Conservation (phyloP, 2,113 vertebrate species). For the Leptocoma aspasia region DNA sequence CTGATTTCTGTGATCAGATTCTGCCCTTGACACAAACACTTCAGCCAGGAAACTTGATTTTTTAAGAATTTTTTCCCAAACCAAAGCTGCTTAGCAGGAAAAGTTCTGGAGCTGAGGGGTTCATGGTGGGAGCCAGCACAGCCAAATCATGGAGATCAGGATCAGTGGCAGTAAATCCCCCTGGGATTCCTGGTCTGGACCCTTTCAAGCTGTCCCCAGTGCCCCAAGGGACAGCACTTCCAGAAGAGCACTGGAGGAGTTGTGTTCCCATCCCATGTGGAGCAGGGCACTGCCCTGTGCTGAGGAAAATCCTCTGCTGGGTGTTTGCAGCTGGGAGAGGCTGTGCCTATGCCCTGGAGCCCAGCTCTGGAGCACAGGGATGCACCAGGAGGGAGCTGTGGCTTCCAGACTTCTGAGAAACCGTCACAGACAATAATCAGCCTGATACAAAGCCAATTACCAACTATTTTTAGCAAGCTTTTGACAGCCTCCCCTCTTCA, state of each 20-base stretch:
- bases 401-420: background rate
- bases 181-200: background rate
- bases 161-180: background rate
- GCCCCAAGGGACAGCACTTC: background rate
- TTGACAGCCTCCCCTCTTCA: conserved; percentile 6
- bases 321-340: background rate
- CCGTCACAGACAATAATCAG: background rate
- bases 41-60: background rate
- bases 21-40: background rate
- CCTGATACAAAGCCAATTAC: conserved; percentile 6
- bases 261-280: accelerated
- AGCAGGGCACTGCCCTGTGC: background rate
- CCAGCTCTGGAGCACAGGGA: background rate
- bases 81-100: background rate
- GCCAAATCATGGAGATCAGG: accelerated
- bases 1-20: background rate
- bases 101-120: background rate
- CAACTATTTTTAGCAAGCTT: conserved; percentile 36
- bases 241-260: background rate
- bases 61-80: background rate
- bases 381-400: background rate
- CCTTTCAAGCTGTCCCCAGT: background rate
- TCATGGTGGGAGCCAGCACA: background rate
- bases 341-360: background rate
- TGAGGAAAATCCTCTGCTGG: background rate